Percentiles rank a stretch among this genome's conserved stretches.
Evolutionary conservation across 2,113 vertebrate species (phyloP).

Genomic region (Pelvicachromis taeniatus): DNA sequence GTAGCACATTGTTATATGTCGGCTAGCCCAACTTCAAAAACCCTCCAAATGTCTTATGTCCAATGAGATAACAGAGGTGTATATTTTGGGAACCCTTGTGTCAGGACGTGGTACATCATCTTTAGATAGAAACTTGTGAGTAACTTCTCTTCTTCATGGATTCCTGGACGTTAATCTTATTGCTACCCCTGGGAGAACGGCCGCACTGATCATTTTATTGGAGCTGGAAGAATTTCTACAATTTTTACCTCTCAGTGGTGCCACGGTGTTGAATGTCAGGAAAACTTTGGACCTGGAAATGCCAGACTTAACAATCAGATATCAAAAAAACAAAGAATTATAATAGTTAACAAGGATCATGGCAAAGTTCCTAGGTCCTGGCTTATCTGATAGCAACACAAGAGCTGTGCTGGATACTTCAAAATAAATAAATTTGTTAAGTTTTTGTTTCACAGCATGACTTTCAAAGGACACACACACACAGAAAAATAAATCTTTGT

Average conservation of each 20-base stretch:
- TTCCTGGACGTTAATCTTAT: neutral
- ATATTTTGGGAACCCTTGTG: neutral
- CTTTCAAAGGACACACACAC: neutral
- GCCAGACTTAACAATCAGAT: neutral
- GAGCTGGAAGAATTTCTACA: neutral
- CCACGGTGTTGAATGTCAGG: neutral
- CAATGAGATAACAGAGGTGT: neutral
- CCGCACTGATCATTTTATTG: neutral
- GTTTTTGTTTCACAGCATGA: neutral
- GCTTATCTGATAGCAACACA: neutral
- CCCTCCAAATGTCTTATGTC: neutral
- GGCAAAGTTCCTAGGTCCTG: neutral
- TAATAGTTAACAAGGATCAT: neutral
- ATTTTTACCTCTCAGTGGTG: neutral
- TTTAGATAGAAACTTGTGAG: neutral
- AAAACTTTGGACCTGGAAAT: neutral
- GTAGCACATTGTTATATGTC: neutral
- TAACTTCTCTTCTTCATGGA: neutral
- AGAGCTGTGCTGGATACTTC: neutral
- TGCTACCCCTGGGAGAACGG: neutral
- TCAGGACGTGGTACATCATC: neutral
- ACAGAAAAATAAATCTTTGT: neutral
- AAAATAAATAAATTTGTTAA: neutral
- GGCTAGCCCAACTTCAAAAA: neutral
- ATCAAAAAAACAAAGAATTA: neutral